phyloP scores from a whole-genome alignment of 2,888 invertebrate genomes.

The Acronicta leporina region DNA sequence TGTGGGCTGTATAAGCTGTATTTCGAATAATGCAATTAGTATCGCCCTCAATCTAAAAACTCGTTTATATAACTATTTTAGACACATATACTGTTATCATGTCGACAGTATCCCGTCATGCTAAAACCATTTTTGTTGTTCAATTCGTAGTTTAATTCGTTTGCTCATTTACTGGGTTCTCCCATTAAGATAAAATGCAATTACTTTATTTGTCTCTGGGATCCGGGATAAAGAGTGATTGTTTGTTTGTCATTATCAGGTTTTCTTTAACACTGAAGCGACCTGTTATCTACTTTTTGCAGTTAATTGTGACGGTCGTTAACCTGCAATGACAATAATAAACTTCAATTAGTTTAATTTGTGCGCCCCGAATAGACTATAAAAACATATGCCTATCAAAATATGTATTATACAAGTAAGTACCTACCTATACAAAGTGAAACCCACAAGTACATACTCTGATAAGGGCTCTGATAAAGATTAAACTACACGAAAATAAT shows the following conservation, averaged over 20 bases:
- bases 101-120: constrained; percentile 21
- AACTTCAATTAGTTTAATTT: constrained; percentile 60
- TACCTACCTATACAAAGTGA: too few species aligned
- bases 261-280: background rate
- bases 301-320: constrained; percentile 29
- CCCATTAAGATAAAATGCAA: constrained; percentile 31
- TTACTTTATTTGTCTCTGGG: constrained; percentile 6
- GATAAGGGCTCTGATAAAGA: too few species aligned
- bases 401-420: too few species aligned
- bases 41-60: constrained; percentile 48
- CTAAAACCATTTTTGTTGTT: constrained; percentile 8
- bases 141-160: constrained; percentile 3
- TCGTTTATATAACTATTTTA: constrained; percentile 24
- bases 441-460: too few species aligned
- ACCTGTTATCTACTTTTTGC: constrained; percentile 10
- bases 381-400: constrained; percentile 16
- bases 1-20: constrained; percentile 55
- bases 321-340: constrained; percentile 55
- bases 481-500: background rate
- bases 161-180: constrained; percentile 6
- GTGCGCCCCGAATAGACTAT: constrained; percentile 36
- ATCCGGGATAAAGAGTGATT: constrained; percentile 6
- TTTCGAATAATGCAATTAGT: constrained; percentile 54
- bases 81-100: constrained; percentile 8
- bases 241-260: constrained; percentile 3